Evolutionary conservation across 2,797 vertebrate genomes (phyloP).

Genomic region (Notoglanidium macrostoma): DNA sequence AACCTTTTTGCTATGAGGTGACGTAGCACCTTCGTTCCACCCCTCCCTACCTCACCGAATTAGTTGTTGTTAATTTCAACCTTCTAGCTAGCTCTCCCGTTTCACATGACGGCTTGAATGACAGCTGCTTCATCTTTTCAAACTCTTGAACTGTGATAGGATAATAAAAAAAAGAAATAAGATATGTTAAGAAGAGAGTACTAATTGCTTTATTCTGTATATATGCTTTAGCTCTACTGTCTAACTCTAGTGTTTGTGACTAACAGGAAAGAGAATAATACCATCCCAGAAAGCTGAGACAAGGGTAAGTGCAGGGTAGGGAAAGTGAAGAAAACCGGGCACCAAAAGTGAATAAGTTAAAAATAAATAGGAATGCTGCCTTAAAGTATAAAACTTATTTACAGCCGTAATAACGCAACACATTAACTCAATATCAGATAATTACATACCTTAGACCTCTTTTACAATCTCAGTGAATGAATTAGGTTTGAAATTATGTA

Average conservation of each 20-base stretch:
- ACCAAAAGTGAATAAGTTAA: not conserved
- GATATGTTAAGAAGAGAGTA: not conserved
- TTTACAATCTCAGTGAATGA: not conserved
- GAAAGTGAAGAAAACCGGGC: not conserved
- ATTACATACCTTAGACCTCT: not conserved
- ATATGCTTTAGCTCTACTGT: not conserved
- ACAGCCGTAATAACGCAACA: not conserved
- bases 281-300: not conserved
- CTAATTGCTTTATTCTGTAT: not conserved
- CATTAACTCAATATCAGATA: not conserved
- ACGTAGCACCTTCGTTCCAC: too few species aligned
- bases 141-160: not conserved
- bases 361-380: not conserved
- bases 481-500: conserved; percentile 24
- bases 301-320: too few species aligned
- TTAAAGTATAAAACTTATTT: not conserved
- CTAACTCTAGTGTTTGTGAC: not conserved
- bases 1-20: too few species aligned
- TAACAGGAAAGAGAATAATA: not conserved
- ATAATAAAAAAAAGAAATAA: not conserved
- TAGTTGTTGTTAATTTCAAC: not conserved
- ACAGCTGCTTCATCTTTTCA: not conserved
- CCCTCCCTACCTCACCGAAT: not conserved
- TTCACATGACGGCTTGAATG: not conserved
- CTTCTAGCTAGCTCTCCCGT: not conserved